Conservation (phyloP, 1,140 invertebrate species). For the Saxidomus purpurata region DNA sequence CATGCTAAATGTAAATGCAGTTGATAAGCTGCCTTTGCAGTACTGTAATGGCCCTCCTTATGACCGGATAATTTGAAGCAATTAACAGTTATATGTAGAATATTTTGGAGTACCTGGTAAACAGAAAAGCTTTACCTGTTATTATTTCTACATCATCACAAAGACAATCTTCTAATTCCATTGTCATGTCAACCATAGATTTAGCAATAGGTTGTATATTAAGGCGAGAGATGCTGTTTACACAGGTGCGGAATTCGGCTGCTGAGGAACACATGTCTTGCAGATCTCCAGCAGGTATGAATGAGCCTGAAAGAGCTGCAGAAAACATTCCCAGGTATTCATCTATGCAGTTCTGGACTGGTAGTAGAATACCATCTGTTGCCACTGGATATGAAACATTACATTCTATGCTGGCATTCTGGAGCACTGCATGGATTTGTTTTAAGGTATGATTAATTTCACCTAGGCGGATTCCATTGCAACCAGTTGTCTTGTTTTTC, state of each 20-base stretch:
- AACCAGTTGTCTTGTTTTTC: background rate
- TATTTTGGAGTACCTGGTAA: no score
- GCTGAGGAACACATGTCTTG: background rate
- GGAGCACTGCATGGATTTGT: background rate
- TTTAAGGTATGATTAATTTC: background rate
- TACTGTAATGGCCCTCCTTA: no score
- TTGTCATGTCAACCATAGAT: constrained; percentile 8
- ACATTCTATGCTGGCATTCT: background rate
- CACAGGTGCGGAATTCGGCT: background rate
- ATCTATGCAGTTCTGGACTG: background rate
- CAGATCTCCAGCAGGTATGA: background rate
- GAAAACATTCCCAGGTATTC: constrained; percentile 4
- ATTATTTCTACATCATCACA: constrained; percentile 6
- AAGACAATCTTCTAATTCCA: background rate
- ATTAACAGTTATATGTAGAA: no score
- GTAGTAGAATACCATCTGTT: background rate
- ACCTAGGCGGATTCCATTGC: background rate
- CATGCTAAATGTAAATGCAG: no score
- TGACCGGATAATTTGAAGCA: no score
- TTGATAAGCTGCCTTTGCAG: no score
- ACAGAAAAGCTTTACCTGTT: no score
- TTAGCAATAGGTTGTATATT: background rate
- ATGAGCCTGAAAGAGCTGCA: background rate
- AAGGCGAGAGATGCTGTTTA: background rate
- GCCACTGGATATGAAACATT: background rate